Evolutionary conservation across 2,888 invertebrate genomes (phyloP), one percentile per base, ranked within the genome.

Genomic region (Acronicta alni): DNA sequence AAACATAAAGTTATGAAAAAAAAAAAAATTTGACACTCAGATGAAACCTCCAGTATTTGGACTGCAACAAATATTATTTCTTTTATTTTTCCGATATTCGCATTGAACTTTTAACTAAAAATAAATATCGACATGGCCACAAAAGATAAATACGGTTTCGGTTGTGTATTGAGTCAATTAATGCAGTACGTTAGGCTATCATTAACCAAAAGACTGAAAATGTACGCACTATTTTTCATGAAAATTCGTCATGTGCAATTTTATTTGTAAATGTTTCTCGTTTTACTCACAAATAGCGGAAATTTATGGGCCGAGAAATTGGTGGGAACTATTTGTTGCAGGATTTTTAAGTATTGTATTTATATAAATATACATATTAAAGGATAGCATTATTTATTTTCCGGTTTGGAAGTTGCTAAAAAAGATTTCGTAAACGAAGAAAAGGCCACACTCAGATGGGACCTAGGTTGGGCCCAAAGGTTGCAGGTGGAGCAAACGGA

Each of bases 231-330:
- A 30, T 67, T 67, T 68, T 46, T 16, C 3, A 7, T 15, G 44
- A 59, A 52, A 69, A 55, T 48, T 65, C 51, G 48, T 60, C 65
- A 70, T 65, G 60, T 70, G 55, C 71, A 68, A 53, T 68, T 70
- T 70, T 66, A 68, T 68, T 68, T 60, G 78, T 83, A 85, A 86
- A 85, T 85, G 84, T 82, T 85, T 83, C 78, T 81, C 79, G 80
- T 86, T 86, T 85, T 81, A 78, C 71, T 68, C 52, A 53, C 54
- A 68, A 68, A 69, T 69, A 42, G 65, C 74, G 75, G 67, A 72
- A 83, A 85, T 82, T 81, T 82, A 82, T 83, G 77, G 65, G 67
- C 56, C 66, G 71, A 56, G 56, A 70, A 68, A 68, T 65, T 67
- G 71, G 58, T 63, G 57, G 65, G 46, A 59, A 53, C 30, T 48